Conservation (phyloP, 1,140 invertebrate genomes). For the Gryllus bimaculatus region DNA sequence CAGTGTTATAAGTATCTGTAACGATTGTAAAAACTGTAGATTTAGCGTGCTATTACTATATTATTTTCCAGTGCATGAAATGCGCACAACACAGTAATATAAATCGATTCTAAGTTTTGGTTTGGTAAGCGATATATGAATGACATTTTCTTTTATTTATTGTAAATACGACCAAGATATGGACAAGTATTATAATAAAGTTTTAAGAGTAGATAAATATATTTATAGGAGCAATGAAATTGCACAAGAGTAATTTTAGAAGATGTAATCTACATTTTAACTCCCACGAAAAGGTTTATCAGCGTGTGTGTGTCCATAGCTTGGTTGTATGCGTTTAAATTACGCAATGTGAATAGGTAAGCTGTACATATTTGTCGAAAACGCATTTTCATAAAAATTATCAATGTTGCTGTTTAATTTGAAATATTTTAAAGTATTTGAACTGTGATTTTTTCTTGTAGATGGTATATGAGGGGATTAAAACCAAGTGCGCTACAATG, state of each 20-base stretch:
- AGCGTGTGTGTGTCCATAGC: background rate
- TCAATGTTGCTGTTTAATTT: background rate
- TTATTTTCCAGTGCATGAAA: slow-evolving; percentile 5
- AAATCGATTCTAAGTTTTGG: background rate
- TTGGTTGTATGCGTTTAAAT: background rate
- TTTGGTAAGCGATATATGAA: background rate
- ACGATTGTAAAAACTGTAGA: background rate
- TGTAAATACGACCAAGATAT: background rate
- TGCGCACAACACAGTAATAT: background rate
- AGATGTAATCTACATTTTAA: background rate
- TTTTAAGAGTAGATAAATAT: slow-evolving; percentile 2
- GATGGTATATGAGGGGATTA: background rate
- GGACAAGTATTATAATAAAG: background rate
- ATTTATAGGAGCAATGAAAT: background rate
- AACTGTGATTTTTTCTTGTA: background rate
- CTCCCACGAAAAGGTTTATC: background rate
- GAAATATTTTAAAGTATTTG: background rate
- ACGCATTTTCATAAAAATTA: background rate
- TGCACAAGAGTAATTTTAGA: background rate
- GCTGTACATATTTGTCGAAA: background rate
- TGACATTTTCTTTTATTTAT: background rate
- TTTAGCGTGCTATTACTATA: background rate
- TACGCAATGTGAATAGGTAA: background rate
- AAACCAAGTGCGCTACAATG: background rate
- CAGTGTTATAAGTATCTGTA: background rate